These are phyloP conservation scores for Tupaia chinensis DNA, from an alignment of 2,113 vertebrate genomes.

Conservation along the genomic window DNA sequence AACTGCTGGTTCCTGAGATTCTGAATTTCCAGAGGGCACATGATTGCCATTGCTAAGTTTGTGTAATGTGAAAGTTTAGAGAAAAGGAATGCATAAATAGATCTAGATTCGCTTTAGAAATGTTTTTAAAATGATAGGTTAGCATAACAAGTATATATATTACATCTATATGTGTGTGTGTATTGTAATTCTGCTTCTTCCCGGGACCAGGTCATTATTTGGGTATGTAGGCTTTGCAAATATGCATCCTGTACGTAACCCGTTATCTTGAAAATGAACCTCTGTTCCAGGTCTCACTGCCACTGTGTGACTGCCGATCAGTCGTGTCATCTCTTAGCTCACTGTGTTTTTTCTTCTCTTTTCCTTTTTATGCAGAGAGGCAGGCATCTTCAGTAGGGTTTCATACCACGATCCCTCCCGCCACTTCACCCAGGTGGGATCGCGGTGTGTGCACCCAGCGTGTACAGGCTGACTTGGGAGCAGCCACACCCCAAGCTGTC, in stretches of 20 bases:
- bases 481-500: too few relatives aligned
- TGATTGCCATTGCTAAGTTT: slow-evolving; percentile 21
- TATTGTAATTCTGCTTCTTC: background rate
- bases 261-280: slow-evolving; percentile 25
- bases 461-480: too few relatives aligned
- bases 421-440: too few relatives aligned
- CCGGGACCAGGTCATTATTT: background rate
- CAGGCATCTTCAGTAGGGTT: too few relatives aligned
- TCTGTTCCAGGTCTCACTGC: background rate
- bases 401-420: too few relatives aligned
- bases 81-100: slow-evolving; percentile 11
- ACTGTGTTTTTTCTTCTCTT: too few relatives aligned
- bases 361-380: too few relatives aligned
- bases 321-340: slow-evolving; percentile 20
- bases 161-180: background rate
- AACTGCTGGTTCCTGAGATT: background rate
- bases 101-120: slow-evolving; percentile 54
- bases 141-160: background rate
- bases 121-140: slow-evolving; percentile 40
- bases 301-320: background rate
- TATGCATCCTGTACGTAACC: background rate
- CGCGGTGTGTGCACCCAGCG: too few relatives aligned
- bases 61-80: slow-evolving; percentile 48
- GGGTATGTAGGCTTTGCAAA: slow-evolving; percentile 4
- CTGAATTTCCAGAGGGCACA: slow-evolving; percentile 26